Percentiles rank a stretch among this genome's conserved stretches.
phyloP scores from a whole-genome alignment of 2,797 vertebrate species.

The Falco peregrinus region DNA sequence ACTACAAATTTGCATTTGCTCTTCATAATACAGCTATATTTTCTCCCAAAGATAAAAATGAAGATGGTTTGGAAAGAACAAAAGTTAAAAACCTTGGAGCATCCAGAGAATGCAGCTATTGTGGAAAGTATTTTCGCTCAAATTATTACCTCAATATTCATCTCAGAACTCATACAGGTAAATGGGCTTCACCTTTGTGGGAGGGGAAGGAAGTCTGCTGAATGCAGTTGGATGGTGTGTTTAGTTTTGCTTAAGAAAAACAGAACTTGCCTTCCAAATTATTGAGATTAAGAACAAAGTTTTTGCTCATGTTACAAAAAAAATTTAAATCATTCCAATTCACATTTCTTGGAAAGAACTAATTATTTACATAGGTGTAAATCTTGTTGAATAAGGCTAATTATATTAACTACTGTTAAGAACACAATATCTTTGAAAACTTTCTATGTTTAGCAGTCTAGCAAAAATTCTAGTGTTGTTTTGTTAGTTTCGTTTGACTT shows the following conservation, averaged over 20 bases:
- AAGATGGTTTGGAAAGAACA: slow-evolving; percentile 83
- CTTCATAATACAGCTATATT: slow-evolving; percentile 6
- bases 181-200: slow-evolving; percentile 18
- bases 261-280: neutral
- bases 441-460: neutral
- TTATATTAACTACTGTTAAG: neutral
- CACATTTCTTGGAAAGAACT: neutral
- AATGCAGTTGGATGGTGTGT: neutral
- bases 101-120: slow-evolving; percentile 92
- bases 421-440: neutral
- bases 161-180: slow-evolving; percentile 98
- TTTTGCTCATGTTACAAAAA: neutral
- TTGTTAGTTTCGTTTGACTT: neutral
- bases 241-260: neutral
- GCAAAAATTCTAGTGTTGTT: neutral
- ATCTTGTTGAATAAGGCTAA: neutral
- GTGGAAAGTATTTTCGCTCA: slow-evolving; percentile 95
- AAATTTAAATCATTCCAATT: neutral
- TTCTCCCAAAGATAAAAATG: slow-evolving; percentile 81
- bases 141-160: slow-evolving; percentile 99
- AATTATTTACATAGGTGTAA: neutral
- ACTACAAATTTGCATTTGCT: neutral
- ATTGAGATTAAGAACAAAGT: neutral
- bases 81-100: slow-evolving; percentile 86
- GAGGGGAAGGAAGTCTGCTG: neutral